These are phyloP conservation scores for Maniola hyperantus DNA, from an alignment of 2,888 invertebrate species.

Conservation along the genomic window DNA sequence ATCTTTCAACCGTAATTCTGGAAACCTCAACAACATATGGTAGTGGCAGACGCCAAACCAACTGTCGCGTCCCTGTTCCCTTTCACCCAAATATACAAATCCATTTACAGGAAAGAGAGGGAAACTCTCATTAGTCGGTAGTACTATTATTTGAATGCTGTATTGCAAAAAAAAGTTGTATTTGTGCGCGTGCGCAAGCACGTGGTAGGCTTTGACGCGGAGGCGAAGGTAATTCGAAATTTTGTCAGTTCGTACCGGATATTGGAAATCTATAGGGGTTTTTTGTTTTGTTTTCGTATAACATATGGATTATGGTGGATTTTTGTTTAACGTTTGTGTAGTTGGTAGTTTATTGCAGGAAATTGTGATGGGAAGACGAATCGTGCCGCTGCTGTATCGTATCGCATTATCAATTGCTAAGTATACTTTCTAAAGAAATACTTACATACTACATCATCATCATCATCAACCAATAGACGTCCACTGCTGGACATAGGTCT, in stretches of 20 bases:
- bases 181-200: conserved; percentile 61
- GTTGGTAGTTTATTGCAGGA: conserved; percentile 34
- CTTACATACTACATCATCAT: no score
- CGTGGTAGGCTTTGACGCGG: conserved; percentile 40
- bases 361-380: conserved; percentile 7
- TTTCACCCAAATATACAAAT: conserved; percentile 43
- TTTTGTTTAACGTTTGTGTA: conserved; percentile 31
- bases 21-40: conserved; percentile 81
- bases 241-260: conserved; percentile 73
- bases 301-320: conserved; percentile 70
- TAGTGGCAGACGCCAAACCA: conserved; percentile 78
- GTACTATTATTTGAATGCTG: conserved; percentile 75
- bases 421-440: not conserved
- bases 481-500: no score
- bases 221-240: conserved; percentile 56
- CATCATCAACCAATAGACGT: no score
- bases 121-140: conserved; percentile 74
- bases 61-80: conserved; percentile 68
- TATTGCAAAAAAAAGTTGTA: conserved; percentile 75
- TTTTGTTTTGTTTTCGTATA: conserved; percentile 52
- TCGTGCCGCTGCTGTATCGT: not conserved
- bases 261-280: conserved; percentile 69
- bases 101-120: conserved; percentile 53
- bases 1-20: conserved; percentile 72
- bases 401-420: not conserved